Conservation (phyloP, 2,797 vertebrate genomes). For the Trematomus bernacchii region DNA sequence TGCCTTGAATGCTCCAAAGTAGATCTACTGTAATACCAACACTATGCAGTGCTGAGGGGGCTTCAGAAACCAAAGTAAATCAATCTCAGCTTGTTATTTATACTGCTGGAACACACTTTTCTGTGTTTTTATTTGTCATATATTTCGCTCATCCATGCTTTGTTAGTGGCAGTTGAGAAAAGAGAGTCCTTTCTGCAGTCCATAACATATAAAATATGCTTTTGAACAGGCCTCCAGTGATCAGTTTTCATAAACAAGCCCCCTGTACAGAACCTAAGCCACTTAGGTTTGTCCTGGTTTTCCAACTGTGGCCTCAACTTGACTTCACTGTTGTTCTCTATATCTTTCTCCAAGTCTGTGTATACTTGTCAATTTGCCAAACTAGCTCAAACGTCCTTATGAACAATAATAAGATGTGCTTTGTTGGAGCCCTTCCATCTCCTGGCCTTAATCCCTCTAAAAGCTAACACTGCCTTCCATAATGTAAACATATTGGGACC, state of each 20-base stretch:
- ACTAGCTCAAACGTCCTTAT: slow-evolving; percentile 53
- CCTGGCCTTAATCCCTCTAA: slow-evolving; percentile 57
- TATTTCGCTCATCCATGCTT: slow-evolving; percentile 35
- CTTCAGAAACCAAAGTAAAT: slow-evolving; percentile 31
- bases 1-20: slow-evolving; percentile 12
- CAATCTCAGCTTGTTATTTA: slow-evolving; percentile 44
- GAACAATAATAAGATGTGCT: slow-evolving; percentile 55
- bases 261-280: slow-evolving; percentile 27
- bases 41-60: not conserved
- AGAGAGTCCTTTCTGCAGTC: slow-evolving; percentile 15
- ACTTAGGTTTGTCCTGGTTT: slow-evolving; percentile 7
- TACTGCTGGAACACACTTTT: slow-evolving; percentile 17
- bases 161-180: slow-evolving; percentile 30
- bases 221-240: slow-evolving; percentile 40
- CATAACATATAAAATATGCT: slow-evolving; percentile 50
- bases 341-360: slow-evolving; percentile 43
- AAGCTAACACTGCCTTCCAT: slow-evolving; percentile 48
- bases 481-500: slow-evolving; percentile 70
- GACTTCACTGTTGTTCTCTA: slow-evolving; percentile 15
- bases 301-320: slow-evolving; percentile 20
- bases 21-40: slow-evolving; percentile 31
- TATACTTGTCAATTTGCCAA: slow-evolving; percentile 59
- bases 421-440: slow-evolving; percentile 55
- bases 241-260: slow-evolving; percentile 19
- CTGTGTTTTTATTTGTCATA: slow-evolving; percentile 32